Evolutionary conservation across 2,888 invertebrate genomes (phyloP).

Genomic region (Cephus pygmeus): DNA sequence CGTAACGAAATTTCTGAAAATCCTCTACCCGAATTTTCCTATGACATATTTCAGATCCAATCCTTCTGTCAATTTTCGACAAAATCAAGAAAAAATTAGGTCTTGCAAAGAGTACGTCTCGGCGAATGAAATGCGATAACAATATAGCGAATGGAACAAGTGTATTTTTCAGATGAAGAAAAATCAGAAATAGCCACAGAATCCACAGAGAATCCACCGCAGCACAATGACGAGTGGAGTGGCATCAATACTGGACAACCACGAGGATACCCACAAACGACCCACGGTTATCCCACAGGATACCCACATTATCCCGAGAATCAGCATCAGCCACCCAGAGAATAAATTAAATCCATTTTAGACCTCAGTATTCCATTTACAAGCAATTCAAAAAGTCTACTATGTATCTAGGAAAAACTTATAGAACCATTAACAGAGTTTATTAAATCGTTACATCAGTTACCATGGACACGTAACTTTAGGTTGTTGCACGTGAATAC

Average conservation of each 20-base stretch:
- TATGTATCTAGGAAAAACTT: background rate
- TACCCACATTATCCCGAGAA: background rate
- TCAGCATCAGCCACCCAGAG: background rate
- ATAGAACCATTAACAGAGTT: background rate
- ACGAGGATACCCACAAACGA: slow-evolving; percentile 1
- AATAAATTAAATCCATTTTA: background rate
- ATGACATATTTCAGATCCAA: background rate
- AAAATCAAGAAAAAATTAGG: background rate
- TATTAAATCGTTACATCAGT: background rate
- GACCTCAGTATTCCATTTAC: background rate
- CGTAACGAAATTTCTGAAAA: background rate
- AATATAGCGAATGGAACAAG: background rate
- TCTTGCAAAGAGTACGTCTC: background rate
- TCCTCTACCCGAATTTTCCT: background rate
- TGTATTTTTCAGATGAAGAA: background rate
- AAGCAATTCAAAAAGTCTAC: background rate
- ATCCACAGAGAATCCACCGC: background rate
- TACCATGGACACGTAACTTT: background rate
- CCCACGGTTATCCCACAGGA: background rate
- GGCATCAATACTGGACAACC: background rate
- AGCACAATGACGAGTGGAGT: background rate
- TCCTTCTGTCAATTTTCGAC: background rate
- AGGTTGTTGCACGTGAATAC: background rate
- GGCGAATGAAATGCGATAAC: background rate
- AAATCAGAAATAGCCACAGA: background rate